These are phyloP conservation scores for Zophobas atratus DNA, from an alignment of 1,140 invertebrate genomes.

Conservation along the genomic window DNA sequence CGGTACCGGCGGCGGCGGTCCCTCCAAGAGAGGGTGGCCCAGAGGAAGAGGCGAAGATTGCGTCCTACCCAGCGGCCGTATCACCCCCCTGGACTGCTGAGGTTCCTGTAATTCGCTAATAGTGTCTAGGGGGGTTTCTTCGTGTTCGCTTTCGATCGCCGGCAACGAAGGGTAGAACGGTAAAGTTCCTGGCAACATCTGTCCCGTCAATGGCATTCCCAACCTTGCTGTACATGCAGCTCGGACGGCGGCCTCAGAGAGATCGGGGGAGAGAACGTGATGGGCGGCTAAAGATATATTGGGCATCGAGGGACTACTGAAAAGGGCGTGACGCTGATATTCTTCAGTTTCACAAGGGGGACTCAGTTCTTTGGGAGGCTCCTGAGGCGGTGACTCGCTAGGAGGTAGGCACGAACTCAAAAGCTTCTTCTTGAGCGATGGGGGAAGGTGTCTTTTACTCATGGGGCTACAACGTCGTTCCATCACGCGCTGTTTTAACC, in stretches of 20 bases:
- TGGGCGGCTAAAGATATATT: conserved; percentile 89
- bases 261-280: conserved; percentile 66
- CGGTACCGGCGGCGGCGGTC: conserved; percentile 67
- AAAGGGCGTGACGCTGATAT: conserved; percentile 76
- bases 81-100: conserved; percentile 63
- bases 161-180: conserved; percentile 84
- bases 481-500: conserved; percentile 95
- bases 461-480: conserved; percentile 91
- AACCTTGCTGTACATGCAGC: conserved; percentile 81
- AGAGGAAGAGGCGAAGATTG: conserved; percentile 94
- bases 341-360: conserved; percentile 70
- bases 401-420: conserved; percentile 66
- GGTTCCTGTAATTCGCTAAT: conserved; percentile 68
- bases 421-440: conserved; percentile 77
- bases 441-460: conserved; percentile 84
- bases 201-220: conserved; percentile 80
- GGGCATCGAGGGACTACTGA: conserved; percentile 95
- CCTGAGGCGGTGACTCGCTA: conserved; percentile 68
- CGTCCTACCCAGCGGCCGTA: conserved; percentile 89
- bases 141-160: conserved; percentile 72
- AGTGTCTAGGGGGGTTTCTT: conserved; percentile 67
- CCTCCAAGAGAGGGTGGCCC: conserved; percentile 92
- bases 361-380: conserved; percentile 65
- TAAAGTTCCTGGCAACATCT: conserved; percentile 81
- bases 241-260: conserved; percentile 85